phyloP scores from a whole-genome alignment of 2,797 vertebrate genomes.

The Tauraco hartlaubi region DNA sequence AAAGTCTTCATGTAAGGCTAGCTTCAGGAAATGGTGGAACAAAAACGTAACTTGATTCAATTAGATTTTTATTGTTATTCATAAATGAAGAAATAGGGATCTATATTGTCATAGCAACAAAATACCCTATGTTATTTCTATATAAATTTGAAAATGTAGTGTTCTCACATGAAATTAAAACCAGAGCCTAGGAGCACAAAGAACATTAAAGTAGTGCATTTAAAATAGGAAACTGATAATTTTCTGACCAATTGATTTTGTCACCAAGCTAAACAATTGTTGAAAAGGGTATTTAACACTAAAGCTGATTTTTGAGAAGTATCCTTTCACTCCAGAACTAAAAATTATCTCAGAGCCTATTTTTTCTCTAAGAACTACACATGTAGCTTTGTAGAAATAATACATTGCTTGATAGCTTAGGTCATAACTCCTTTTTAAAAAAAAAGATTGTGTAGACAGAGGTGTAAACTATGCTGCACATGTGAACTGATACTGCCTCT shows the following conservation, averaged over 20 bases:
- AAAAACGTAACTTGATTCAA: constrained; percentile 28
- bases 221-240: not conserved
- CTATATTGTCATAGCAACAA: constrained; percentile 34
- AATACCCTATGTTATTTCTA: constrained; percentile 24
- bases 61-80: constrained; percentile 53
- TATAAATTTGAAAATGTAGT: constrained; percentile 32
- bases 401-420: not conserved
- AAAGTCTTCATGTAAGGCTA: not conserved
- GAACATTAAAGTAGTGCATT: constrained; percentile 3
- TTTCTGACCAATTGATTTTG: constrained; percentile 34
- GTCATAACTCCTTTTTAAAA: not conserved
- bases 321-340: not conserved
- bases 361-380: not conserved
- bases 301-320: not conserved
- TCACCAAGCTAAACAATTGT: not conserved
- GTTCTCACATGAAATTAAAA: constrained; percentile 42
- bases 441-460: not conserved
- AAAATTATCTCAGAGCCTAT: not conserved
- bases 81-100: not conserved
- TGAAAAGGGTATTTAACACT: not conserved
- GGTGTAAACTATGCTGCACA: not conserved
- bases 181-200: not conserved
- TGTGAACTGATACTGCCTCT: not conserved
- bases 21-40: constrained; percentile 31
- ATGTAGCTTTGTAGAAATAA: not conserved